phyloP scores from a whole-genome alignment of 2,888 invertebrate species.

The Phengaris alcon region DNA sequence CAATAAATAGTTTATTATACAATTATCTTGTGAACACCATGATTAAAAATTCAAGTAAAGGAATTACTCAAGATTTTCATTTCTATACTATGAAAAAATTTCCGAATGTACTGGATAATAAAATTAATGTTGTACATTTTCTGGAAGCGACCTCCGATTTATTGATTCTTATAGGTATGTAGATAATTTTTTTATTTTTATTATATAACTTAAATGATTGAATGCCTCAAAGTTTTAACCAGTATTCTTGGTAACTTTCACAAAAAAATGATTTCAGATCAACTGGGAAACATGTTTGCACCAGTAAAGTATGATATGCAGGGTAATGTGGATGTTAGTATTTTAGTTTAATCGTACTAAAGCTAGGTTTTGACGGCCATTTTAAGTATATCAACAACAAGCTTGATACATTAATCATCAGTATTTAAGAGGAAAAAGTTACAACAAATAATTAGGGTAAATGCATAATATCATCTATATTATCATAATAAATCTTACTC shows the following conservation, averaged over 20 bases:
- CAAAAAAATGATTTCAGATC: slow-evolving; percentile 75
- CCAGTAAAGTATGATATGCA: slow-evolving; percentile 88
- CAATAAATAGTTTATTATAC: too few species aligned
- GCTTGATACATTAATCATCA: background rate
- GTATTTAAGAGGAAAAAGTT: background rate
- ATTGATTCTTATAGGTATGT: slow-evolving; percentile 82
- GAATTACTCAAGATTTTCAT: slow-evolving; percentile 41
- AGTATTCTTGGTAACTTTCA: background rate
- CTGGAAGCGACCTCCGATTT: slow-evolving; percentile 81
- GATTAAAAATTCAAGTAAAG: slow-evolving; percentile 48
- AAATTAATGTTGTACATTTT: slow-evolving; percentile 81
- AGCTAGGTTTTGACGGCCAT: too few species aligned
- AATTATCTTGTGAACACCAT: background rate
- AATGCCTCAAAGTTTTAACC: background rate
- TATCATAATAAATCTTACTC: too few species aligned
- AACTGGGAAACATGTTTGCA: slow-evolving; percentile 85
- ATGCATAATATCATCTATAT: background rate
- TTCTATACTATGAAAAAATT: slow-evolving; percentile 64
- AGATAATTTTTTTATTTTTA: background rate
- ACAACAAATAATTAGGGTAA: background rate
- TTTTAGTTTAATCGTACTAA: background rate
- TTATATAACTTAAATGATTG: too few species aligned
- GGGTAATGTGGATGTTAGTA: slow-evolving; percentile 85
- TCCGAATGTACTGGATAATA: slow-evolving; percentile 74
- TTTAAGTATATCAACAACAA: background rate